Evolutionary conservation across 37 sponge, comb jelly and placozoan species (phyloP).

Genomic region (Diacarnus erythraeanus): DNA sequence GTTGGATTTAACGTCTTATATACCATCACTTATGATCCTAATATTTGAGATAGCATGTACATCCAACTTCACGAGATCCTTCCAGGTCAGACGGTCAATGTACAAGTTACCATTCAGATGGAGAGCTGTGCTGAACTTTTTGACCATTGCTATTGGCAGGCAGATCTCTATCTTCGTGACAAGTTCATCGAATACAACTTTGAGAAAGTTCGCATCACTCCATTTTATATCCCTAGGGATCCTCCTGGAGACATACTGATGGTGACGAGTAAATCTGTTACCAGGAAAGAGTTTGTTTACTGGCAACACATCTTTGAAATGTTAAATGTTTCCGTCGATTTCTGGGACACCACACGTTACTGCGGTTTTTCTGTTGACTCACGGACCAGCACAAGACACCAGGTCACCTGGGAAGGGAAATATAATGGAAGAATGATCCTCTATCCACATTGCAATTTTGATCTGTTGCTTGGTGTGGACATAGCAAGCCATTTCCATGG

Average conservation of each 20-base stretch:
- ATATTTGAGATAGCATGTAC: slow-evolving; percentile 69
- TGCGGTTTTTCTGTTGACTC: slow-evolving; percentile 64
- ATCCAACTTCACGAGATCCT: slow-evolving; percentile 63
- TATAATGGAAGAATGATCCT: slow-evolving; percentile 66
- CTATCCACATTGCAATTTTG: slow-evolving; percentile 65
- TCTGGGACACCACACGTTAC: slow-evolving; percentile 79
- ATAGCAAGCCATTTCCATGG: slow-evolving; percentile 74
- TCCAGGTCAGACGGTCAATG: slow-evolving; percentile 51
- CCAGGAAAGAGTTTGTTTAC: slow-evolving; percentile 72
- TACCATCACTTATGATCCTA: slow-evolving; percentile 70
- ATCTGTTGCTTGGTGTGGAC: slow-evolving; percentile 36
- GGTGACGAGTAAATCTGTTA: slow-evolving; percentile 58
- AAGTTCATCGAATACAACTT: slow-evolving; percentile 83
- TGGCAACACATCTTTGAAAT: slow-evolving; percentile 74
- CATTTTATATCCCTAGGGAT: slow-evolving; percentile 63
- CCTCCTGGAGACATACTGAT: slow-evolving; percentile 74
- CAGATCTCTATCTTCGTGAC: slow-evolving; percentile 71
- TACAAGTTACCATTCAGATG: slow-evolving; percentile 66
- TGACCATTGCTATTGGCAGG: slow-evolving; percentile 76
- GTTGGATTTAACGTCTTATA: slow-evolving; percentile 45
- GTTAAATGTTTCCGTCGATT: slow-evolving; percentile 56
- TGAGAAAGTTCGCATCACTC: slow-evolving; percentile 68
- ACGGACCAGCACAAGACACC: slow-evolving; percentile 47
- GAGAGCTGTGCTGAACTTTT: slow-evolving; percentile 79
- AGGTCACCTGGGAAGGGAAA: slow-evolving; percentile 63